These are phyloP conservation scores for Ornithorhynchus anatinus DNA, from an alignment of 2,113 vertebrate genomes.

Conservation along the genomic window DNA sequence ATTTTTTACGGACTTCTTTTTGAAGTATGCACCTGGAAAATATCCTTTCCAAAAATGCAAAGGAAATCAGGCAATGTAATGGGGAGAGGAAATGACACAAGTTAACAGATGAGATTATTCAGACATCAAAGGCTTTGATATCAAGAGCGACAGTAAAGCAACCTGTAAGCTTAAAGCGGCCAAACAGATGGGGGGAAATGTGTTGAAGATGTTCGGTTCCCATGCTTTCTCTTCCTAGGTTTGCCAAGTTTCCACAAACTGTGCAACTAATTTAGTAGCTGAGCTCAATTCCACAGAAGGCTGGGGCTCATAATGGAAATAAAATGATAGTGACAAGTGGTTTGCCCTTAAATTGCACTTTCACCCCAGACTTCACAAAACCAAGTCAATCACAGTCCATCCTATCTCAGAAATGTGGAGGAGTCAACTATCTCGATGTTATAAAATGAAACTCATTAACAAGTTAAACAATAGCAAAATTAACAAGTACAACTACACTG, in stretches of 20 bases:
- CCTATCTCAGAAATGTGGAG: too few relatives aligned
- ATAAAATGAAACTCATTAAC: too few relatives aligned
- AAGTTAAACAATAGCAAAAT: too few relatives aligned
- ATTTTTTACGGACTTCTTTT: background rate
- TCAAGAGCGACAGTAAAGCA: constrained; percentile 5
- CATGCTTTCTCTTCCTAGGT: background rate
- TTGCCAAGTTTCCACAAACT: background rate
- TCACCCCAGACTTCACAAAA: too few relatives aligned
- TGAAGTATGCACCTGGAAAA: constrained; percentile 10
- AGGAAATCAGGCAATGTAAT: background rate
- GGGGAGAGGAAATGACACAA: constrained; percentile 30
- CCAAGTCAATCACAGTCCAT: too few relatives aligned
- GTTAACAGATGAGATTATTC: constrained; percentile 4
- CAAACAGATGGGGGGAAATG: background rate
- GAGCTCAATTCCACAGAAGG: constrained; percentile 6
- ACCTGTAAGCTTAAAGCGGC: background rate
- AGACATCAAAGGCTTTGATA: constrained; percentile 18
- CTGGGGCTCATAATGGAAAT: background rate
- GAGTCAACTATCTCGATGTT: too few relatives aligned
- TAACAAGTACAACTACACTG: too few relatives aligned
- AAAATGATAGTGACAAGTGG: constrained; percentile 2
- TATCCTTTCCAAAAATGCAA: background rate
- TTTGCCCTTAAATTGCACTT: background rate
- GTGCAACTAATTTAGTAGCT: background rate
- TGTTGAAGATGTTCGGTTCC: background rate